These are phyloP conservation scores for Sciaenops ocellatus DNA, from an alignment of 2,797 vertebrate species.

Conservation along the genomic window DNA sequence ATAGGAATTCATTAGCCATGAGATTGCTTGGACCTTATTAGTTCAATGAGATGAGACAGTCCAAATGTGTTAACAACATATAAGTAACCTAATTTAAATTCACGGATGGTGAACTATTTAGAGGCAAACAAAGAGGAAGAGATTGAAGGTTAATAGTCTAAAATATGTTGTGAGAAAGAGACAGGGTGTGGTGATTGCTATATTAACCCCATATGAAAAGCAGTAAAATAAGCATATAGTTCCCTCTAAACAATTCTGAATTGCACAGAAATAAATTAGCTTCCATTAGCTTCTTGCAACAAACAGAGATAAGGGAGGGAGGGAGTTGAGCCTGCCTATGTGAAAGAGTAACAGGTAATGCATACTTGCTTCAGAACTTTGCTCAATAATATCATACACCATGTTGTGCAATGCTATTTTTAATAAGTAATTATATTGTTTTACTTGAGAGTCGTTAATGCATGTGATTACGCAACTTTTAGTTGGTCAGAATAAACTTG, in stretches of 20 bases:
- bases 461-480: background rate
- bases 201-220: too few relatives aligned
- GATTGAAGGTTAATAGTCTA: too few relatives aligned
- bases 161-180: too few relatives aligned
- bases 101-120: background rate
- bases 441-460: background rate
- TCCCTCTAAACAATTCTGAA: background rate
- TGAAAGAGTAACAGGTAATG: background rate
- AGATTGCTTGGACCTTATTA: background rate
- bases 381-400: background rate
- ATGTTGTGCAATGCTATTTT: background rate
- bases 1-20: constrained; percentile 9
- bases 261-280: too few relatives aligned
- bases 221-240: background rate
- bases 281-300: background rate
- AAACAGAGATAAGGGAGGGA: background rate
- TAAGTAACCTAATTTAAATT: constrained; percentile 2
- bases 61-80: constrained; percentile 22
- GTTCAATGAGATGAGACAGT: background rate
- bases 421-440: background rate
- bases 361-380: background rate
- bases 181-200: too few relatives aligned
- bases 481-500: background rate
- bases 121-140: background rate
- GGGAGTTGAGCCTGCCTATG: background rate